These are phyloP conservation scores for Ophioderma brevispina DNA, from an alignment of 35 echinoderm and acorn worm genomes.

Conservation along the genomic window DNA sequence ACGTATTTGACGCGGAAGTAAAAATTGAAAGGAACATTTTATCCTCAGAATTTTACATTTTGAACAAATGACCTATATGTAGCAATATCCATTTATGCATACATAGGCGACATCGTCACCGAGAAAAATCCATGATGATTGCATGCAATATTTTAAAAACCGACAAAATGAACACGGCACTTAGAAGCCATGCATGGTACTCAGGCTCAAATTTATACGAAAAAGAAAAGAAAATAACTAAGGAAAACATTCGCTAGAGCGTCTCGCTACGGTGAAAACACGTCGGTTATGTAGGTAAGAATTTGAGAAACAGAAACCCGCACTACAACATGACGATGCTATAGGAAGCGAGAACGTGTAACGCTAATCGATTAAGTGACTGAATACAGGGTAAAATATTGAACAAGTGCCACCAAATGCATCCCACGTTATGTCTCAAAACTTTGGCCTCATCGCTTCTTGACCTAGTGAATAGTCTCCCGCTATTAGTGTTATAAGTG, in stretches of 20 bases:
- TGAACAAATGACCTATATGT: too few relatives aligned
- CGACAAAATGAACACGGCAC: too few relatives aligned
- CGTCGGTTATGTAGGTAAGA: not conserved
- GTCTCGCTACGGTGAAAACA: not conserved
- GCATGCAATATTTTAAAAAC: too few relatives aligned
- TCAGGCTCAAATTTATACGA: not conserved
- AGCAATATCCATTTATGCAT: too few relatives aligned
- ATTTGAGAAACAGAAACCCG: not conserved
- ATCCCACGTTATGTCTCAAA: not conserved
- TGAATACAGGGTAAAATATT: slow-evolving; percentile 10
- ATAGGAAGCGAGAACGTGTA: not conserved
- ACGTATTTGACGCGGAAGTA: too few relatives aligned
- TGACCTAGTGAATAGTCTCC: not conserved
- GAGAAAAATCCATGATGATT: too few relatives aligned
- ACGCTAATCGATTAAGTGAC: not conserved
- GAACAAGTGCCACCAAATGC: not conserved
- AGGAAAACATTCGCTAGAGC: not conserved
- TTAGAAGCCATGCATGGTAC: too few relatives aligned
- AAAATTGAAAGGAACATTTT: too few relatives aligned
- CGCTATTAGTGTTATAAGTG: slow-evolving; percentile 2
- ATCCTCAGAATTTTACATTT: too few relatives aligned
- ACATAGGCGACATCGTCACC: too few relatives aligned
- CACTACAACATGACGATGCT: too few relatives aligned
- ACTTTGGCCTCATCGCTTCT: not conserved
- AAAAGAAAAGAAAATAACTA: not conserved